Base-by-base conservation (phyloP, 2,888 invertebrate genomes). In the Archips xylosteana region DNA sequence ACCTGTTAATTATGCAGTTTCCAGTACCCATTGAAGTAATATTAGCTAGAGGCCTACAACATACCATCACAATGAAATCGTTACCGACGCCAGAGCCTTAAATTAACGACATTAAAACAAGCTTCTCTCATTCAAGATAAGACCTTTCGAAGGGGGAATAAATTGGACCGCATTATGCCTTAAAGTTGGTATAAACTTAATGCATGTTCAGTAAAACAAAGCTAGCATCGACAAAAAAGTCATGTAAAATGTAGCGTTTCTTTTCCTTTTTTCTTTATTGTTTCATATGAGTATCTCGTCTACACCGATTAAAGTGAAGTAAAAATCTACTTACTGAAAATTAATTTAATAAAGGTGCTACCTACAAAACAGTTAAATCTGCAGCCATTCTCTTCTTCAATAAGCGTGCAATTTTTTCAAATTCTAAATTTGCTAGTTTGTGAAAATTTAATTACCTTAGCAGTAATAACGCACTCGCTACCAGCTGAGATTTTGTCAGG, bases 91-190 rank as follows among this genome's bases (percentile, higher is more conserved):
- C 77, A 77, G 80, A 84, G 84, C 82, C 87, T 89, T 89, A 91
- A 90, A 89, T 91, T 90, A 91, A 90, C 87, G 84, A 87, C 88
- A 89, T 91, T 90, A 91, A 90, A 91, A 91, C 89, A 91, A 89
- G 90, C 90, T 90, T 87, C 85, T 88, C 87, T 89, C 89, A 87
- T 90, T 90, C 86, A 84, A 89, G 91, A 91, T 92, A 91, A 91
- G 88, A 88, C 89, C 86, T 90, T 84, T 87, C 88, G 86, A 82
- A 87, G 86, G 88, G 79, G 84, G 85, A 90, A 87, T 85, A 89
- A 92, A 91, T 89, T 90, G 89, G 87, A 89, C 82, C 80, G 78
- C 81, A 79, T 82, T 85, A 86, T 87, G 84, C 87, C 81, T 80
- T 9, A 59, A 79, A 86, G 78, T 78, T 23, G 54, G 5, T 6